A percentile compares a stretch with the other conserved stretches of the same genome.
Evolutionary conservation across 1,140 invertebrate species (phyloP).

Genomic region (Halesus radiatus): DNA sequence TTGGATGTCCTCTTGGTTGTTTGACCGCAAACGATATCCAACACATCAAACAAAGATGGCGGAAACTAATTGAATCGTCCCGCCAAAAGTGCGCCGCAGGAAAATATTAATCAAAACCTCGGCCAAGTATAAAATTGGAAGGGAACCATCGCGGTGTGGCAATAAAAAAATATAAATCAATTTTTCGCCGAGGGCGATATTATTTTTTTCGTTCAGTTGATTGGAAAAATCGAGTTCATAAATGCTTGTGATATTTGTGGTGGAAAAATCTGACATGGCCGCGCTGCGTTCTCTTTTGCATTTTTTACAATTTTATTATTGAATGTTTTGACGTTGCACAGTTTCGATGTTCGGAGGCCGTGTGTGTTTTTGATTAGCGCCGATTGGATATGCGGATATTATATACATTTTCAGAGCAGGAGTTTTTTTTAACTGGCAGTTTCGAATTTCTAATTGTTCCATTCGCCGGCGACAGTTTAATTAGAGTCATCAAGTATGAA

Average conservation of each 20-base stretch:
- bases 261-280: slow-evolving; percentile 26
- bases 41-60: slow-evolving; percentile 36
- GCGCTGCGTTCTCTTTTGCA: slow-evolving; percentile 32
- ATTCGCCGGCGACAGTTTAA: slow-evolving; percentile 20
- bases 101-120: slow-evolving; percentile 45
- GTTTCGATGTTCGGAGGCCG: not conserved
- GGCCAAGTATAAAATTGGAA: slow-evolving; percentile 45
- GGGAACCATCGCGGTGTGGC: slow-evolving; percentile 30
- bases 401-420: not conserved
- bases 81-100: slow-evolving; percentile 23
- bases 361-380: slow-evolving; percentile 38
- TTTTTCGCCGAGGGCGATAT: slow-evolving; percentile 38
- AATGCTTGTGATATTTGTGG: slow-evolving; percentile 32
- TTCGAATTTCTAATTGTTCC: slow-evolving; percentile 37
- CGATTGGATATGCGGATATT: slow-evolving; percentile 36
- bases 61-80: slow-evolving; percentile 35
- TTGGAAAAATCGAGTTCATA: slow-evolving; percentile 34
- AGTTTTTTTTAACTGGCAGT: not conserved
- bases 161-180: slow-evolving; percentile 48
- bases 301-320: slow-evolving; percentile 44
- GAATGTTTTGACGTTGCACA: slow-evolving; percentile 39
- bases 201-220: slow-evolving; percentile 27
- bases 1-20: not conserved
- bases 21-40: slow-evolving; percentile 21
- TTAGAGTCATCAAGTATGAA: slow-evolving; percentile 19